A percentile compares a stretch with the other conserved stretches of the same genome.
Conservation (phyloP, 2,888 invertebrate genomes). For the Xanthia togata region DNA sequence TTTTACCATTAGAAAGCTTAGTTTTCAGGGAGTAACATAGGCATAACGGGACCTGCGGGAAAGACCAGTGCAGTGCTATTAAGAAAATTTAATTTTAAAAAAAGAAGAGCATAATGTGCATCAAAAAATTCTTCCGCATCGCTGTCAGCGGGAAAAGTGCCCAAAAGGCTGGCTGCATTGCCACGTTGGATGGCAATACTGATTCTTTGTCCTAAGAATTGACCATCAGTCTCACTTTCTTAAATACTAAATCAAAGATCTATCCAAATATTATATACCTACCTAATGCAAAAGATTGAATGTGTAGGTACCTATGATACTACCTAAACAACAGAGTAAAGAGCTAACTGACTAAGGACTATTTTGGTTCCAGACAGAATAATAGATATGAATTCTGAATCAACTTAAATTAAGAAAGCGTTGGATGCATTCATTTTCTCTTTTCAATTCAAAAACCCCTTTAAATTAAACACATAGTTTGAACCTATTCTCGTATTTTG, state of each 20-base stretch:
- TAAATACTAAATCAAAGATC: neutral
- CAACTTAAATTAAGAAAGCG: neutral
- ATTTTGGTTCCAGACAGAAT: neutral
- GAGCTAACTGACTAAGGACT: neutral
- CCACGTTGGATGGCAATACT: no score
- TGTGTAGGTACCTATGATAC: neutral
- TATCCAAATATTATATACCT: neutral
- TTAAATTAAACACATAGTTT: neutral
- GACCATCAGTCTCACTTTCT: neutral
- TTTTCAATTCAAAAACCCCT: neutral
- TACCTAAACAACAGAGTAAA: neutral
- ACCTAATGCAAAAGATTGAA: slow-evolving; percentile 7
- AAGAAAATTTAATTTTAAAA: no score
- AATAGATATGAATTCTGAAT: slow-evolving; percentile 13
- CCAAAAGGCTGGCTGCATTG: no score
- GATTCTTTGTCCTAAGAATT: no score
- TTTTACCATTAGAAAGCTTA: no score
- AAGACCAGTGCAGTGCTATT: no score
- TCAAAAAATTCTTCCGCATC: no score
- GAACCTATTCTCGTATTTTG: neutral
- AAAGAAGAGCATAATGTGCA: no score
- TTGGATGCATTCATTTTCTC: no score
- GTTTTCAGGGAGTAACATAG: no score
- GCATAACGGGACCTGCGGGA: no score
- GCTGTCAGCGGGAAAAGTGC: no score